Conservation (phyloP, 2,113 vertebrate genomes). For the Corythornis cristatus region DNA sequence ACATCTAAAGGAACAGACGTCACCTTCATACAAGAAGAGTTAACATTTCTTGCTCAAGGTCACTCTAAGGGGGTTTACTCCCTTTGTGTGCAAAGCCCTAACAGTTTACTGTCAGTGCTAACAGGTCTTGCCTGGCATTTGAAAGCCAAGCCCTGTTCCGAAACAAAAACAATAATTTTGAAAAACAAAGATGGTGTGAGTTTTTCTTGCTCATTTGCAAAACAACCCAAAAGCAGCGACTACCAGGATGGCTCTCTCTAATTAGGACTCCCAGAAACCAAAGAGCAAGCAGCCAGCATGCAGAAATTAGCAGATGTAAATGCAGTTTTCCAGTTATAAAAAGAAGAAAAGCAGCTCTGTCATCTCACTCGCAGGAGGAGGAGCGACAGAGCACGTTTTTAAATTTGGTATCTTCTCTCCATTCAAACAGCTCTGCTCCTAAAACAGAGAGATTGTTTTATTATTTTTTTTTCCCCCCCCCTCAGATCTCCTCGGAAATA, state of each 20-base stretch:
- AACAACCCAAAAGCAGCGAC: conserved; percentile 75
- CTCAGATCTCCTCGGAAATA: conserved; percentile 17
- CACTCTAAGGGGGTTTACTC: conserved; percentile 30
- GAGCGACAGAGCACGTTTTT: neutral
- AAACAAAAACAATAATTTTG: conserved; percentile 74
- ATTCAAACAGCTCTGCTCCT: conserved; percentile 1
- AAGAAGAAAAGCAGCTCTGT: conserved; percentile 37
- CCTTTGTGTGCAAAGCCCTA: conserved; percentile 51
- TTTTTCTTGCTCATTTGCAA: conserved; percentile 80
- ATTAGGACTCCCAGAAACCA: conserved; percentile 57
- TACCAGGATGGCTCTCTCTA: conserved; percentile 61
- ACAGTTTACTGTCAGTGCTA: conserved; percentile 59
- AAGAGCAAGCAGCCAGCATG: conserved; percentile 28
- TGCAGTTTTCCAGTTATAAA: conserved; percentile 20
- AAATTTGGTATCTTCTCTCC: conserved; percentile 24
- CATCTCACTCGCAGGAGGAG: conserved; percentile 13
- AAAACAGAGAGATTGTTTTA: neutral
- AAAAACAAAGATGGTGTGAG: conserved; percentile 69
- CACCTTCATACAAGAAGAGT: conserved; percentile 26
- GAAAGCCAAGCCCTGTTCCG: conserved; percentile 78
- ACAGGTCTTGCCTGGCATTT: conserved; percentile 67
- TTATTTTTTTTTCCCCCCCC: neutral
- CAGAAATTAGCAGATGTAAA: conserved; percentile 39
- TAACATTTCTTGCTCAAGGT: conserved; percentile 60
- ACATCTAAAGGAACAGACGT: neutral